Evolutionary conservation across 2,888 invertebrate species (phyloP).

Genomic region (Coelopa pilipes): DNA sequence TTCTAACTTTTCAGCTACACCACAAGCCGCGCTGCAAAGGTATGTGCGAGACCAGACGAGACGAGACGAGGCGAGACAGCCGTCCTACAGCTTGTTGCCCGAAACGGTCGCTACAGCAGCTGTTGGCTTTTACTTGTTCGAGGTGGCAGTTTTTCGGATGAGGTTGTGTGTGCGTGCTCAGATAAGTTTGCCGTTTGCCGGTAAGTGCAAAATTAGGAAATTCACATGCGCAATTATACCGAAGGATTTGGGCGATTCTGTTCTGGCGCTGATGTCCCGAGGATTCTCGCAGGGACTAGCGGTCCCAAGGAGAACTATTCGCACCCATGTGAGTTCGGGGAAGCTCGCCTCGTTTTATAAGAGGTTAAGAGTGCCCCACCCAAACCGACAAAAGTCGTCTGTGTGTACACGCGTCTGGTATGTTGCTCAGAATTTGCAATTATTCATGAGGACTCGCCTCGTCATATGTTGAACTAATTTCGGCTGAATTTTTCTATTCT

Average conservation of each 20-base stretch:
- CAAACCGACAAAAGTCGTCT: constrained; percentile 47
- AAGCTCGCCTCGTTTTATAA: constrained; percentile 3
- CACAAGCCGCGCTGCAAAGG: neutral
- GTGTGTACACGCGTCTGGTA: constrained; percentile 41
- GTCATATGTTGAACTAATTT: neutral
- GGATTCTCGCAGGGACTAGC: neutral
- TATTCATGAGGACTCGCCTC: neutral
- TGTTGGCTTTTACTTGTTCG: constrained; percentile 16
- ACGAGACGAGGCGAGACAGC: neutral
- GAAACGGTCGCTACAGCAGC: constrained; percentile 15
- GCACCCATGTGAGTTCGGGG: constrained; percentile 16
- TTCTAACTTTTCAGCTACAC: constrained; percentile 11
- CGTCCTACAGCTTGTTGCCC: neutral
- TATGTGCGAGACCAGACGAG: constrained; percentile 6
- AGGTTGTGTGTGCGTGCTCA: constrained; percentile 31
- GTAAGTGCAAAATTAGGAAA: constrained; percentile 39
- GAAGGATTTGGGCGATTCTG: constrained; percentile 10
- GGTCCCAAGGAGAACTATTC: neutral
- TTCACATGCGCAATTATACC: constrained; percentile 22
- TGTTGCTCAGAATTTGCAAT: no score
- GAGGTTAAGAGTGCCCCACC: constrained; percentile 61
- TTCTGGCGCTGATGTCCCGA: no score
- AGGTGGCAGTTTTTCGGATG: neutral
- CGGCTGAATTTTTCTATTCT: no score
- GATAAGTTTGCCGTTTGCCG: constrained; percentile 45